Base-by-base conservation (phyloP, 2,888 invertebrate species). In the Troides oblongomaculatus region DNA sequence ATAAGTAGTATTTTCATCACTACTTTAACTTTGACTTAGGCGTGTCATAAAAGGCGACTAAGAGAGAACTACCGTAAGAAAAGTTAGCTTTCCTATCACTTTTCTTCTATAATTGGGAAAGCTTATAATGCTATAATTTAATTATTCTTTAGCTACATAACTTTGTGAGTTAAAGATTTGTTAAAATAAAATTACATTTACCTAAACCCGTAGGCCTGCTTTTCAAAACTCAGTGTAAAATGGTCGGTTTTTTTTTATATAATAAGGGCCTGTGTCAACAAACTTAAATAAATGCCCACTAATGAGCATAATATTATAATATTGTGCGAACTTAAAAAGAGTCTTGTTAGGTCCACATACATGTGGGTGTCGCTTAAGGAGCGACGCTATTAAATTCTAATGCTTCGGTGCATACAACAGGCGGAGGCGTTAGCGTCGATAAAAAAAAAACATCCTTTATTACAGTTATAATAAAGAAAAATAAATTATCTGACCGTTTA, bases 291-390 rank as follows among this genome's bases (percentile, higher is more conserved):
- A 84, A 85, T 82, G 79, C 78, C 85, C 84, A 86, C 89, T 92
- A 91, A 92, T 91, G 91, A 91, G 90, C 86, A 83, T 87, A 90
- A 91, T 90, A 89, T 90, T 87, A 86, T 85, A 89, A 89, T 89
- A 88, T 88, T 88, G 86, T 89, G 77, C 79, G 72, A 79, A 76
- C 82, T 86, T 81, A 83, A 88, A 71, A 88, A 88, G 86, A 85
- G 84, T 83, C 90, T 90, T 91, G 90, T 89, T 90, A 87, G 82
- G 87, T 83, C 80, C 81, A 83, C 82, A 82, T 81, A 84, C 83
- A 84, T 30, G 30, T 30, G 85, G 84, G 86, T 87, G 87, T 84
- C 79, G 83, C 77, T 77, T 80, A 87, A 86, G 85, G 84, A 87
- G 84, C 81, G 80, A 79, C 85, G 89, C 87, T 90, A 92, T 91